Evolutionary conservation across 2,888 invertebrate species (phyloP), one percentile per base, ranked within the genome.

Genomic region (Rhimphoctona megacephalus): DNA sequence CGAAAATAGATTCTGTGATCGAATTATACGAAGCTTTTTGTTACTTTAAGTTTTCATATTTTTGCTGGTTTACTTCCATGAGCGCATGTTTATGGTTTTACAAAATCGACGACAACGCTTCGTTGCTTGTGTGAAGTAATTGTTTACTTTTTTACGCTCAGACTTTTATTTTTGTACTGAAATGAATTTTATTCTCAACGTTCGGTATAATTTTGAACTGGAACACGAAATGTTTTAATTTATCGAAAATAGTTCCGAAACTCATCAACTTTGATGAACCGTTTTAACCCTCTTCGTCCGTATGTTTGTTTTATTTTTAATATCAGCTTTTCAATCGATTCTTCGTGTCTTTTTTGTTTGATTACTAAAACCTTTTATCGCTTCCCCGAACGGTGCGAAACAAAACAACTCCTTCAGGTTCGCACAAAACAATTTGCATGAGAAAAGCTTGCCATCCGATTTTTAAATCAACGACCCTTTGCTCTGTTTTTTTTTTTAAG

Each of bases 391-490:
- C 67, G 36, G 17, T 36, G 57, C 36, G 73, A 66, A 61, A 70
- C 25, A 73, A 67, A 61, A 77, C 66, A 30, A 39, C 5, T 46
- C 61, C 72, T 57, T 39, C 83, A 73, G 33, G 46, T 30, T 49
- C 64, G 22, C 70, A 66, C 69, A 69, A 82, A 82, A 69, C 70
- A 87, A 82, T 85, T 87, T 84, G 74, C 86, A 82, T 85, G 81
- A 67, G 49, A 76, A 69, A 79, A 70, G 70, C 81, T 77, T 73
- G 74, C 73, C 80, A 61, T 79, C 52, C 72, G 76, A 77, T 77
- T 83, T 85, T 85, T 74, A 67, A 85, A 87, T 87, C 85, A 83
- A 85, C 85, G 77, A 80, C 74, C 66, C 70, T 22, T 30, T 1
- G 77, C 36, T 54, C 33, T 11, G 36, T 57, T 7, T 64, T 69